Evolutionary conservation across 2,888 invertebrate genomes (phyloP).

Genomic region (Hedya salicella): DNA sequence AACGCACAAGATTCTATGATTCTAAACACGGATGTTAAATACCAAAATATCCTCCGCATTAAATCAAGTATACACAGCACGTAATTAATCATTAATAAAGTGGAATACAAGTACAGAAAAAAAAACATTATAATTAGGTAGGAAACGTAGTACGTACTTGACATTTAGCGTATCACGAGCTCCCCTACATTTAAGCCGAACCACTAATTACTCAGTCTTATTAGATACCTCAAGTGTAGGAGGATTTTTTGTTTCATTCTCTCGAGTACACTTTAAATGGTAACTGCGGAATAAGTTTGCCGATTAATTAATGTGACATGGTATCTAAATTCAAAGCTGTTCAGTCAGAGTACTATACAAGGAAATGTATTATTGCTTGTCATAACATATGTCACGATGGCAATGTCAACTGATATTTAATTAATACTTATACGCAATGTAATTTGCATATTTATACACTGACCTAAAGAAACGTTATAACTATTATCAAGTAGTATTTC

Average conservation of each 20-base stretch:
- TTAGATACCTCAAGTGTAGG: conserved; percentile 24
- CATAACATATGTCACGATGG: conserved; percentile 4
- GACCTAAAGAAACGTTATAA: background rate
- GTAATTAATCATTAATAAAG: conserved; percentile 41
- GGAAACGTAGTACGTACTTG: conserved; percentile 58
- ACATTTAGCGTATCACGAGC: conserved; percentile 57
- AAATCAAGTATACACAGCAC: conserved; percentile 32
- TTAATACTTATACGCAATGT: conserved; percentile 25
- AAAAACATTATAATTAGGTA: conserved; percentile 54
- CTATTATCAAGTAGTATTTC: conserved; percentile 12
- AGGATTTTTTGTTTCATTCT: conserved; percentile 23
- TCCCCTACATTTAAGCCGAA: conserved; percentile 38
- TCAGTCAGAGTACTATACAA: background rate
- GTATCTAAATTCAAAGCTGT: background rate
- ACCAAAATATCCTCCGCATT: conserved; percentile 29
- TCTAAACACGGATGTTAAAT: conserved; percentile 27
- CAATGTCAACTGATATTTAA: conserved; percentile 32
- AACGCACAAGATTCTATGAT: too few species aligned
- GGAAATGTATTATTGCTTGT: conserved; percentile 19
- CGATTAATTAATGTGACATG: conserved; percentile 4
- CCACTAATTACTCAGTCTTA: conserved; percentile 35
- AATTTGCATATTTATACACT: conserved; percentile 17
- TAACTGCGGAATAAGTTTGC: background rate
- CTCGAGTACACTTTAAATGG: conserved; percentile 20
- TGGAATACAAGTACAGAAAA: conserved; percentile 44